A percentile compares a stretch with the other conserved stretches of the same genome.
Conservation (phyloP, 2,888 invertebrate species). For the Eledona agricola region DNA sequence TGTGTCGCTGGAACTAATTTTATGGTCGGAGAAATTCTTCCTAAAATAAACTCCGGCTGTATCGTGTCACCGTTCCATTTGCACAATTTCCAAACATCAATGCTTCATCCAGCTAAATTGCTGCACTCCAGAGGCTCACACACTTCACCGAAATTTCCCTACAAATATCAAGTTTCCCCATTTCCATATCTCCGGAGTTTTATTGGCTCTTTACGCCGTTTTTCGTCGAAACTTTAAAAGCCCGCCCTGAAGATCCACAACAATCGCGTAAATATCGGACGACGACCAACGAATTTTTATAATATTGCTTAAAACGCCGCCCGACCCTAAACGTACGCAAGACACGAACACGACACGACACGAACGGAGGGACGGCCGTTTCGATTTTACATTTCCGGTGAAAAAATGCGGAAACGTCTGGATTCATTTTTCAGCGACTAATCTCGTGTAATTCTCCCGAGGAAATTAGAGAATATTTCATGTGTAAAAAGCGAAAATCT, state of each 20-base stretch:
- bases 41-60: background rate
- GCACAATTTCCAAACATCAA: background rate
- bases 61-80: background rate
- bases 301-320: no score
- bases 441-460: slow-evolving; percentile 44
- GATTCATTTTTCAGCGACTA: slow-evolving; percentile 33
- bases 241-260: no score
- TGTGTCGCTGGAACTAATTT: slow-evolving; percentile 32
- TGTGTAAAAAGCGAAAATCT: slow-evolving; percentile 38
- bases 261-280: no score
- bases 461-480: slow-evolving; percentile 52
- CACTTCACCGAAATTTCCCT: slow-evolving; percentile 3
- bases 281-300: no score
- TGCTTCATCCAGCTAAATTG: background rate
- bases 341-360: no score
- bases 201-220: slow-evolving; percentile 4
- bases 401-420: slow-evolving; percentile 30
- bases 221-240: no score
- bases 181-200: slow-evolving; percentile 1
- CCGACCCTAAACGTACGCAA: no score
- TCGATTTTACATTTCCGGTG: slow-evolving; percentile 32
- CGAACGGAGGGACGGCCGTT: no score
- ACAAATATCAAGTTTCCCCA: slow-evolving; percentile 4
- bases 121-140: background rate
- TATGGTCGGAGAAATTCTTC: slow-evolving; percentile 12